Conservation (phyloP, 2,888 invertebrate species). For the Leptarthrus brevirostris region DNA sequence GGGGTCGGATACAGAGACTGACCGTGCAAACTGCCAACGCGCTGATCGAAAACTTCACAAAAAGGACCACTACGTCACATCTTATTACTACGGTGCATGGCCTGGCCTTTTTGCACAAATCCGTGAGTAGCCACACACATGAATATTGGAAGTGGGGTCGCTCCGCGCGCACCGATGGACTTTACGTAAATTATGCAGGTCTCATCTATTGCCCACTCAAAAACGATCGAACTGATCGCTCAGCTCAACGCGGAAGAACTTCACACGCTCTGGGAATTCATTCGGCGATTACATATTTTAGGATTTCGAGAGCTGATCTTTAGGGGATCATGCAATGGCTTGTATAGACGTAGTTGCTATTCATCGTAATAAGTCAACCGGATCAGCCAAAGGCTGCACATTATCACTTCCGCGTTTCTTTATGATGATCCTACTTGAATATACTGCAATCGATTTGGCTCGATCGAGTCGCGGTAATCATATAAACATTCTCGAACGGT, state of each 20-base stretch:
- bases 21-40: neutral
- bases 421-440: no score
- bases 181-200: slow-evolving; percentile 11
- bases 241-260: slow-evolving; percentile 16
- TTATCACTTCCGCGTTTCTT: neutral
- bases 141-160: neutral
- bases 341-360: no score
- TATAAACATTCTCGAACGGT: no score
- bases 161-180: neutral
- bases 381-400: neutral
- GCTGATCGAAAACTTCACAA: neutral
- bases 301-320: no score
- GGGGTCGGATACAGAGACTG: no score
- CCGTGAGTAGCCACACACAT: slow-evolving; percentile 23
- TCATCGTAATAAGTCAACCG: neutral
- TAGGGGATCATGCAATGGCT: no score
- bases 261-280: slow-evolving; percentile 17
- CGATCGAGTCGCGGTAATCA: no score
- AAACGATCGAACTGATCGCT: neutral
- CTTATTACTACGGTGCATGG: slow-evolving; percentile 26
- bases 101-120: slow-evolving; percentile 38
- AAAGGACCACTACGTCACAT: neutral
- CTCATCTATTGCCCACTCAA: slow-evolving; percentile 2
- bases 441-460: no score
- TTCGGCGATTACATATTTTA: slow-evolving; percentile 11